Conservation (phyloP, 2,113 vertebrate species). For the Brachyhypopomus occidentalis region DNA sequence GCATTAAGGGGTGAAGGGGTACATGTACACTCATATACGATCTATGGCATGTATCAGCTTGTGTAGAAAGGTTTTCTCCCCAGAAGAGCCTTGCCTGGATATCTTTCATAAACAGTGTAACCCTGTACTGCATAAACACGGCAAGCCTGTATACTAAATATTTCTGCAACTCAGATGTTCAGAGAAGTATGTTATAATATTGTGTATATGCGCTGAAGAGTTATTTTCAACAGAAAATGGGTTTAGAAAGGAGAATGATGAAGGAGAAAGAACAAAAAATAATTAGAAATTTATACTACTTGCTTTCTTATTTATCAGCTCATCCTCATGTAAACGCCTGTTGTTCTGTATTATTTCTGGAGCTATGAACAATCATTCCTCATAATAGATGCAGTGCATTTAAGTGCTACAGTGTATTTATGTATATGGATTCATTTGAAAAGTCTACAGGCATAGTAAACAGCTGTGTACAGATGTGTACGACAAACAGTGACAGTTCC, state of each 20-base stretch:
- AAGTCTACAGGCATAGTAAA: background rate
- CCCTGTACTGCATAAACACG: slow-evolving; percentile 78
- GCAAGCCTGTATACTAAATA: slow-evolving; percentile 77
- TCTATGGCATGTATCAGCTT: slow-evolving; percentile 76
- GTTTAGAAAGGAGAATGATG: slow-evolving; percentile 54
- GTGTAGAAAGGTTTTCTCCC: slow-evolving; percentile 72
- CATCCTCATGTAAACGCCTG: background rate
- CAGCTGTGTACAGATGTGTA: slow-evolving; percentile 12
- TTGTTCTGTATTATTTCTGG: background rate
- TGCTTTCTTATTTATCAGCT: background rate
- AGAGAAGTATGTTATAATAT: slow-evolving; percentile 71
- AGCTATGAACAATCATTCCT: background rate
- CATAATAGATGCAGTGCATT: no score
- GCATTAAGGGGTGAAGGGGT: slow-evolving; percentile 72
- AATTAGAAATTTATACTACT: background rate
- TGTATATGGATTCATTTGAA: background rate
- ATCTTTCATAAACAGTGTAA: slow-evolving; percentile 80
- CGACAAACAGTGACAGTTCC: slow-evolving; percentile 49
- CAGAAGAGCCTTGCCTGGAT: slow-evolving; percentile 69
- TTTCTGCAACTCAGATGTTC: slow-evolving; percentile 75
- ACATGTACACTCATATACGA: slow-evolving; percentile 74
- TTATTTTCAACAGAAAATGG: slow-evolving; percentile 63
- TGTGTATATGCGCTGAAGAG: slow-evolving; percentile 69
- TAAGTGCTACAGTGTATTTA: background rate
- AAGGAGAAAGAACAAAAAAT: slow-evolving; percentile 40